Evolutionary conservation across 2,113 vertebrate genomes (phyloP).

Genomic region (Salvelinus alpinus): DNA sequence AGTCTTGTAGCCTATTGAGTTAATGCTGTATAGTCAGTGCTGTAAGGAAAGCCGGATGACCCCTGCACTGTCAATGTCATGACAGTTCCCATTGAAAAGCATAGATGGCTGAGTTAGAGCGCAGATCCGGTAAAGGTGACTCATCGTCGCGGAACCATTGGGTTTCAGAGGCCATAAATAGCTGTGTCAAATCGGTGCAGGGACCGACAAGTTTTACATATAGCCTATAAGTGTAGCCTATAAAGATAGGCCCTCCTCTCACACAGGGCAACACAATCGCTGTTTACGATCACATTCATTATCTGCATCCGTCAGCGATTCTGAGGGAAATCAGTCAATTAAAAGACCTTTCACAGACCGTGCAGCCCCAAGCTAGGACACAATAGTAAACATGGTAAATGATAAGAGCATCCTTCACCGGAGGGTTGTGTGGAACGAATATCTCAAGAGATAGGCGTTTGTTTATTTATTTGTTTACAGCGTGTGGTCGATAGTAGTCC

Average conservation of each 20-base stretch:
- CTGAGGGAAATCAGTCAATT: conserved; percentile 3
- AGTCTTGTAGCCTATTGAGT: not conserved
- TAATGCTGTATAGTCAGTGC: not conserved
- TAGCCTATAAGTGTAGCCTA: not conserved
- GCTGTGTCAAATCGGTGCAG: not conserved
- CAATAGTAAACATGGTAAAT: not conserved
- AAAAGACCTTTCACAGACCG: not conserved
- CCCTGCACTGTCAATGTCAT: not conserved
- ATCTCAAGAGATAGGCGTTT: too few relatives aligned
- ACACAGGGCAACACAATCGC: not conserved
- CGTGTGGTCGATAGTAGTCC: too few relatives aligned
- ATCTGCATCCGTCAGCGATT: conserved; percentile 2
- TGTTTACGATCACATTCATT: conserved; percentile 13
- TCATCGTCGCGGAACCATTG: not conserved
- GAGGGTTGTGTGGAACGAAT: too few relatives aligned
- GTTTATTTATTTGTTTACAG: too few relatives aligned
- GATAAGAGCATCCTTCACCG: too few relatives aligned
- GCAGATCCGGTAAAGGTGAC: not conserved
- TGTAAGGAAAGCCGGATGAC: not conserved
- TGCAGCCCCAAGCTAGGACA: not conserved
- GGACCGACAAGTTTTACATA: too few relatives aligned
- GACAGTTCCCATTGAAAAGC: not conserved
- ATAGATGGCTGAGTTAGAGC: not conserved
- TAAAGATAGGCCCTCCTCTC: not conserved
- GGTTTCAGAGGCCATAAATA: not conserved